These are phyloP conservation scores for Batillaria attramentaria DNA, from an alignment of 1,140 invertebrate genomes.

Conservation along the genomic window DNA sequence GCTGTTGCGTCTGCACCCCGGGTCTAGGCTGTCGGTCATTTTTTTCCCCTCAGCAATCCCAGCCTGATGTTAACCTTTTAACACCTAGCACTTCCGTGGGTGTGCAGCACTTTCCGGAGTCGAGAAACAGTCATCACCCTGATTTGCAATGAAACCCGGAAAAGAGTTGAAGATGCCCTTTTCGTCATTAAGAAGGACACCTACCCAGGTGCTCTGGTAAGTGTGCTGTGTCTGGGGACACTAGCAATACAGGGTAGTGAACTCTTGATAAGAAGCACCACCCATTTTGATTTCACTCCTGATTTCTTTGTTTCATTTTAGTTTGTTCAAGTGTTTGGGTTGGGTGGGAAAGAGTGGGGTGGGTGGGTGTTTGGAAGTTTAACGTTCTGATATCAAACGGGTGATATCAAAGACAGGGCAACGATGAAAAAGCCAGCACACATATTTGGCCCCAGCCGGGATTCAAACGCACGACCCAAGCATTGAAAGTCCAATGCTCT, in stretches of 20 bases:
- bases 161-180: constrained; percentile 32
- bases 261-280: too few relatives aligned
- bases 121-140: constrained; percentile 38
- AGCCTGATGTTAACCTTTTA: not conserved
- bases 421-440: too few relatives aligned
- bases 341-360: not conserved
- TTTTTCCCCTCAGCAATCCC: not conserved
- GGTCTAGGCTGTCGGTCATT: not conserved
- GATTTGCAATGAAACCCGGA: constrained; percentile 31
- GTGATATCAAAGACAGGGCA: too few relatives aligned
- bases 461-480: too few relatives aligned
- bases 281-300: too few relatives aligned
- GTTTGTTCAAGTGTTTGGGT: not conserved
- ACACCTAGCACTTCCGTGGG: not conserved
- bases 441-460: too few relatives aligned
- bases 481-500: too few relatives aligned
- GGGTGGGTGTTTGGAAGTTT: too few relatives aligned
- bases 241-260: too few relatives aligned
- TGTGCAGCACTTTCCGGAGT: constrained; percentile 34
- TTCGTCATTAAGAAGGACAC: constrained; percentile 38
- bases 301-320: not conserved
- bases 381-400: too few relatives aligned
- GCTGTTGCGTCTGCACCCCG: too few relatives aligned
- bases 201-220: constrained; percentile 34
- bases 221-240: not conserved